These are phyloP conservation scores for Salmo trutta DNA, from an alignment of 2,797 vertebrate genomes.

Conservation along the genomic window DNA sequence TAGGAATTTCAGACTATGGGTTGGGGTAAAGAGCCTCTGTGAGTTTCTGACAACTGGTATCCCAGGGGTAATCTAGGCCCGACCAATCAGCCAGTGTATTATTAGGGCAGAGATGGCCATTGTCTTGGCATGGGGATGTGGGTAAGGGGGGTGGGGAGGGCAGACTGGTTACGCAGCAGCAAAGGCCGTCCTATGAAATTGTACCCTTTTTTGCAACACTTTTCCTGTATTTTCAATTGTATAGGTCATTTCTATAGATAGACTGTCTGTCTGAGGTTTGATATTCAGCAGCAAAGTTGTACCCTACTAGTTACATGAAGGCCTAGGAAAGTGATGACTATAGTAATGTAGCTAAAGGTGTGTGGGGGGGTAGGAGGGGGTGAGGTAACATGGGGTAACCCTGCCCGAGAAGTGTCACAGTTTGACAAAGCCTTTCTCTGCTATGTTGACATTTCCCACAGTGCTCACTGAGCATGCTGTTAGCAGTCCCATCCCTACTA, in stretches of 20 bases:
- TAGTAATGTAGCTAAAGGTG: neutral
- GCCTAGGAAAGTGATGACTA: neutral
- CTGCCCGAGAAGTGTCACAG: conserved; percentile 21
- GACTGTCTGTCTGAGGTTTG: neutral
- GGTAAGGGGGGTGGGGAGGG: neutral
- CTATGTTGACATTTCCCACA: neutral
- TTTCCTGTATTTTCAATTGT: neutral
- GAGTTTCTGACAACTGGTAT: conserved; percentile 77
- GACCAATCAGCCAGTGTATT: conserved; percentile 78
- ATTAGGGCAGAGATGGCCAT: conserved; percentile 69
- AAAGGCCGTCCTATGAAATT: conserved; percentile 6
- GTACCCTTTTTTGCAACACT: neutral
- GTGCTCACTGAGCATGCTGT: conserved; percentile 19
- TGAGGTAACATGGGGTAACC: neutral
- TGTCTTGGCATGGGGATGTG: conserved; percentile 68
- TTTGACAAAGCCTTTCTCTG: conserved; percentile 16
- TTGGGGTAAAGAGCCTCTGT: conserved; percentile 35
- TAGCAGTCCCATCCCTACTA: conserved; percentile 21
- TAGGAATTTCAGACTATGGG: conserved; percentile 69
- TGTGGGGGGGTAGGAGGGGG: conserved; percentile 12
- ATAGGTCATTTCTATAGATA: neutral
- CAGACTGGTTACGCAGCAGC: conserved; percentile 16
- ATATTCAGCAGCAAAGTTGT: neutral
- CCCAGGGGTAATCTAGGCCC: conserved; percentile 77
- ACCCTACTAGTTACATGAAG: neutral